Evolutionary conservation across 2,888 invertebrate species (phyloP), one percentile per base, ranked within the genome.

Genomic region (Thecophora atra): DNA sequence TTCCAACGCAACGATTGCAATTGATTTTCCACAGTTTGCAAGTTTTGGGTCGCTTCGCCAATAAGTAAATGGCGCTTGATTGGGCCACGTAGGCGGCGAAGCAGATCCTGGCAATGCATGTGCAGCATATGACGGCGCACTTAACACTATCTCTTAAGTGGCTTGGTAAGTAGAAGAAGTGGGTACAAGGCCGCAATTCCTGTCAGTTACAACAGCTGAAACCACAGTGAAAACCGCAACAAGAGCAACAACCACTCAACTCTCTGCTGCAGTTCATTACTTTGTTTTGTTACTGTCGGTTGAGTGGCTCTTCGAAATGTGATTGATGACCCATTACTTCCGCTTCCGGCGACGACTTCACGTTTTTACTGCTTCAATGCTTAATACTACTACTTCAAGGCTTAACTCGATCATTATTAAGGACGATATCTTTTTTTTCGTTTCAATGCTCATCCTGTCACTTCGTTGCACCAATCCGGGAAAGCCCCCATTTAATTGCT

Each of bases 101-200:
- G 87, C 94, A 92, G 87, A 93, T 97, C 80, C 92, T 97, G 74
- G 93, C 95, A 74, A 93, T 92, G 78, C 97, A 97, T 87, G 96
- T 97, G 28, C 90, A 94, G 76, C 95, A 95, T 85, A 91, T 96
- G 75, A 91, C 94, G 95, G 80, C 89, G 96, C 81, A 97, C 96
- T 77, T 97, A 96, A 87, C 97, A 97, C 87, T 97, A 96, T 87
- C 90, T 97, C 80, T 90, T 97, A 72, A 95, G 95, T 80, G 96
- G 96, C 80, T 88, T 97, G 90, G 96, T 96, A 88, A 92, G 94
- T 90, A 75, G 66, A 24, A 28, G n/a, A 13, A 56, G 30, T n/a
- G 21, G 58, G 63, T 13, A 15, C 17, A 19, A 28, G 26, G 69
- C 11, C 52, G 37, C 3, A 37, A 11, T 24, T 13, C 15, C 21